phyloP scores from a whole-genome alignment of 2,113 vertebrate species.

The Triplophysa rosa region DNA sequence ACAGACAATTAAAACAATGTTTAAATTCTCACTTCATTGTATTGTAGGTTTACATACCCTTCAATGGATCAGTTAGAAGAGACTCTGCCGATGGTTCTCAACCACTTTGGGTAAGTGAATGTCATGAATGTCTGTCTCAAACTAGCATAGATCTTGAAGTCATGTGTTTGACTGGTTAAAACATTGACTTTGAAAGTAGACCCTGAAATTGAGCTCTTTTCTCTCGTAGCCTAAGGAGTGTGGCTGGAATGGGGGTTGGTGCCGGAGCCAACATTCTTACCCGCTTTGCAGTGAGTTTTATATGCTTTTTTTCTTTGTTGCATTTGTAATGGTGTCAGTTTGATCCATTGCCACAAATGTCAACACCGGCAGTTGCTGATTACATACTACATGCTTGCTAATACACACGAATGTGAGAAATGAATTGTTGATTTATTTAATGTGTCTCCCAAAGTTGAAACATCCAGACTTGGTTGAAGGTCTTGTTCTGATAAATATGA shows the following conservation, averaged over 20 bases:
- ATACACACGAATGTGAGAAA: slow-evolving; percentile 21
- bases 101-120: slow-evolving; percentile 86
- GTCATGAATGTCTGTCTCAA: neutral
- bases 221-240: slow-evolving; percentile 77
- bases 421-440: neutral
- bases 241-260: slow-evolving; percentile 90
- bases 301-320: slow-evolving; percentile 27
- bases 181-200: neutral
- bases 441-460: slow-evolving; percentile 78
- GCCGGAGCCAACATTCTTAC: slow-evolving; percentile 90
- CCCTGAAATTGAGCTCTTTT: slow-evolving; percentile 26
- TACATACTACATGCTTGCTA: slow-evolving; percentile 18
- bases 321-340: neutral
- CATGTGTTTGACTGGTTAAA: too few relatives aligned
- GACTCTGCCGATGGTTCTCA: slow-evolving; percentile 82
- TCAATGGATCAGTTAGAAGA: slow-evolving; percentile 94
- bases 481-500: slow-evolving; percentile 91
- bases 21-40: neutral
- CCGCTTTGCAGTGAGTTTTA: slow-evolving; percentile 87
- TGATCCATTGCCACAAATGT: slow-evolving; percentile 53
- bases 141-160: neutral
- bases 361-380: slow-evolving; percentile 55
- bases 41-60: slow-evolving; percentile 83
- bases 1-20: too few relatives aligned
- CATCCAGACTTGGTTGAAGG: slow-evolving; percentile 90